phyloP scores from a whole-genome alignment of 2,113 vertebrate genomes.

The Taxidea taxus region DNA sequence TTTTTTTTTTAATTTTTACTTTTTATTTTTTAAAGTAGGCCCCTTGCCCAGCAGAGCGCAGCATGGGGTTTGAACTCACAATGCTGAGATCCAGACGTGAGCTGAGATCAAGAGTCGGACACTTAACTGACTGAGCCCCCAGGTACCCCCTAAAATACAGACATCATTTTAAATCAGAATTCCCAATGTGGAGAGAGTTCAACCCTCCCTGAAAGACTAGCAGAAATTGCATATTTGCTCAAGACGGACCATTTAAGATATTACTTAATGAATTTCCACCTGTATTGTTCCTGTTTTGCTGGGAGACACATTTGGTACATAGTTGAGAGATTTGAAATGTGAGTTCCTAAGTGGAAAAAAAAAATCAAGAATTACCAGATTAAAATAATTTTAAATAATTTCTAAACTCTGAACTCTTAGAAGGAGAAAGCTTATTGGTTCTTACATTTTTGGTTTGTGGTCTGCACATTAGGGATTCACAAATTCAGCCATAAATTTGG shows the following conservation, averaged over 20 bases:
- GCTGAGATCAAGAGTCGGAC: background rate
- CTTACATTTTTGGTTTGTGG: background rate
- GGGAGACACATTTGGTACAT: background rate
- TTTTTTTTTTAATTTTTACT: background rate
- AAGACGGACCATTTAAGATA: background rate
- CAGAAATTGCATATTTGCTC: background rate
- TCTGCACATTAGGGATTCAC: background rate
- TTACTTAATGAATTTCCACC: background rate
- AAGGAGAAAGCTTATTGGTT: background rate
- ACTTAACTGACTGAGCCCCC: background rate
- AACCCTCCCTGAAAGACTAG: background rate
- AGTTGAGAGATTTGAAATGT: background rate
- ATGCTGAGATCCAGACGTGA: background rate
- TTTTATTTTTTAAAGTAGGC: background rate
- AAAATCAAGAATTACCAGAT: background rate
- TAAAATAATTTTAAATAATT: background rate
- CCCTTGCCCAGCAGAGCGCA: background rate
- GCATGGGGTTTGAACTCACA: background rate
- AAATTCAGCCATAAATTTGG: conserved; percentile 15
- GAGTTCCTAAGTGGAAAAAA: background rate
- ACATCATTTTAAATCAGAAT: background rate
- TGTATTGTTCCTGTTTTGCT: background rate
- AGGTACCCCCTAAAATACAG: background rate
- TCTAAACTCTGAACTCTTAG: background rate
- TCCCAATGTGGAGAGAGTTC: background rate